These are phyloP conservation scores for Parazoanthus atlanticus DNA, from an alignment of 92 coral and sea anemone species.

Conservation along the genomic window DNA sequence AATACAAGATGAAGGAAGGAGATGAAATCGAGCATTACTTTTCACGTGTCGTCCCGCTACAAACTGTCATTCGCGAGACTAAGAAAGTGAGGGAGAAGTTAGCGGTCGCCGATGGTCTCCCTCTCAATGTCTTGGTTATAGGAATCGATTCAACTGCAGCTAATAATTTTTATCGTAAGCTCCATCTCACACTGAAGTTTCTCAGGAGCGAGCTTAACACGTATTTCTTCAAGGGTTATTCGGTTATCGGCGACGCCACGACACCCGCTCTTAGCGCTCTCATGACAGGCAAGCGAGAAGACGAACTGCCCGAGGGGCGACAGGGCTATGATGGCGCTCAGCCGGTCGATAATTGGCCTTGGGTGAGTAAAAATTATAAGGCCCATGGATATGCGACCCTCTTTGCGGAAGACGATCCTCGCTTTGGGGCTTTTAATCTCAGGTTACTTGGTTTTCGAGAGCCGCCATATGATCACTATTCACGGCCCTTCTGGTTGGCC, in stretches of 20 bases:
- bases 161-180: conserved; percentile 81
- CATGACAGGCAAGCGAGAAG: conserved; percentile 75
- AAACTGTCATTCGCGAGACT: conserved; percentile 38
- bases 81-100: background rate
- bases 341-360: conserved; percentile 89
- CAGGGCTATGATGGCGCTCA: conserved; percentile 66
- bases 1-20: conserved; percentile 53
- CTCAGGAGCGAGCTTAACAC: conserved; percentile 67
- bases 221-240: conserved; percentile 74
- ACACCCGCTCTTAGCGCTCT: conserved; percentile 88
- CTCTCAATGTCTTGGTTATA: conserved; percentile 70
- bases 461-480: conserved; percentile 80
- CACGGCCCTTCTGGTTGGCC: conserved; percentile 87
- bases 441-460: conserved; percentile 74
- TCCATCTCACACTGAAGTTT: conserved; percentile 69
- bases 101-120: conserved; percentile 22
- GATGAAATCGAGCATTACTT: conserved; percentile 48
- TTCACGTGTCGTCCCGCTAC: conserved; percentile 66
- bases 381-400: conserved; percentile 84
- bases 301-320: conserved; percentile 81
- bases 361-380: conserved; percentile 83
- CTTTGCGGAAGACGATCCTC: conserved; percentile 83
- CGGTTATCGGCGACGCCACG: conserved; percentile 88
- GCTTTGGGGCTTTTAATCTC: conserved; percentile 72
- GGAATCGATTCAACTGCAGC: conserved; percentile 87